phyloP scores from a whole-genome alignment of 2,797 vertebrate species.

The Amblyraja radiata region DNA sequence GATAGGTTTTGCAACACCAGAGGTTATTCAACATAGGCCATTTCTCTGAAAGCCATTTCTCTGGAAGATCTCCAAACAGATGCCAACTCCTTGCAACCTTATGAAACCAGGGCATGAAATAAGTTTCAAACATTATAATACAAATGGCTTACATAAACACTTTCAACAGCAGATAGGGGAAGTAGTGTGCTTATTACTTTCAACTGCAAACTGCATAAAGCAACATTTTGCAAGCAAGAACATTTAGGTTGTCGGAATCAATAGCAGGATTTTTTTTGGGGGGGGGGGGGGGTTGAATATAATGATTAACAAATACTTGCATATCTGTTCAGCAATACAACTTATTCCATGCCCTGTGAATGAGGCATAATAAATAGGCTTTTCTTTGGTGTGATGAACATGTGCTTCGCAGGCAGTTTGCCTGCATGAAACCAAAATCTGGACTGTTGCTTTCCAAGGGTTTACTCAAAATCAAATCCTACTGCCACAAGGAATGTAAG shows the following conservation, averaged over 20 bases:
- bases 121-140: background rate
- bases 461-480: constrained; percentile 18
- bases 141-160: constrained; percentile 11
- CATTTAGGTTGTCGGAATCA: background rate
- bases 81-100: constrained; percentile 1
- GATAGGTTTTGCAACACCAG: constrained; percentile 16
- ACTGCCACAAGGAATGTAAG: constrained; percentile 33
- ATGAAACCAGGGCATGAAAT: constrained; percentile 34
- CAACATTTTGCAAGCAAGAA: constrained; percentile 24
- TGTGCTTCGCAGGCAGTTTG: constrained; percentile 24
- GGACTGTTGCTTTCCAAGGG: background rate
- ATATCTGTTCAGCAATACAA: constrained; percentile 28
- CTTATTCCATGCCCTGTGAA: constrained; percentile 36
- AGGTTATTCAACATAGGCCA: background rate
- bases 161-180: constrained; percentile 3
- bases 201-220: constrained; percentile 17
- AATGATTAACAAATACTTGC: constrained; percentile 25
- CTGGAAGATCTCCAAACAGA: background rate
- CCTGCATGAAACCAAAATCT: constrained; percentile 30
- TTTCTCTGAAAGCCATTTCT: constrained; percentile 19
- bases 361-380: constrained; percentile 36
- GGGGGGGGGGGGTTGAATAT: background rate
- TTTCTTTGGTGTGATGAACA: constrained; percentile 38
- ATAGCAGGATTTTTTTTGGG: background rate
- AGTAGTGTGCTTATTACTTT: constrained; percentile 3